A percentile compares a stretch with the other conserved stretches of the same genome.
Evolutionary conservation across 1,140 invertebrate species (phyloP).

Genomic region (Stenopsyche tienmushanensis): DNA sequence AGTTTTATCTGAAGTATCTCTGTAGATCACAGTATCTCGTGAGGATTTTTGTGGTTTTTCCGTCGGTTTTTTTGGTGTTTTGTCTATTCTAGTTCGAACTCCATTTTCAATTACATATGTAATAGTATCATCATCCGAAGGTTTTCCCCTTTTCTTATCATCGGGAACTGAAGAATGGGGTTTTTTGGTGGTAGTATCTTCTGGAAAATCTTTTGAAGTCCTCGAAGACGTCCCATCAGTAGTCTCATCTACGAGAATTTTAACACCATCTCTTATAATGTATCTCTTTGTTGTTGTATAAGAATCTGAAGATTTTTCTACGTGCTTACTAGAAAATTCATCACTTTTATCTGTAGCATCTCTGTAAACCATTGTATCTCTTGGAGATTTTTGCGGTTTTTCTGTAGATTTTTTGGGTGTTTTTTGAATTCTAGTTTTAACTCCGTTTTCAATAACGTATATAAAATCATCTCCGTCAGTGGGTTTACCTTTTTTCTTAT

Average conservation of each 20-base stretch:
- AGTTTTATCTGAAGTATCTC: too few relatives aligned
- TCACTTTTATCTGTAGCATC: neutral
- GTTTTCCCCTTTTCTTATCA: slow-evolving; percentile 8
- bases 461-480: neutral
- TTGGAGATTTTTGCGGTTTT: neutral
- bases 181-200: neutral
- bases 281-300: slow-evolving; percentile 39
- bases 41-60: neutral
- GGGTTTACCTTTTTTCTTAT: neutral
- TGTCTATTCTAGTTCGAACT: slow-evolving; percentile 16
- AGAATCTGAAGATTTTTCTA: slow-evolving; percentile 2
- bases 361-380: neutral
- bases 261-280: slow-evolving; percentile 37
- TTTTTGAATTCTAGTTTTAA: slow-evolving; percentile 5
- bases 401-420: slow-evolving; percentile 18
- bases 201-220: neutral
- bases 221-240: neutral
- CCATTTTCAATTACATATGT: slow-evolving; percentile 36
- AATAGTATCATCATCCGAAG: slow-evolving; percentile 14
- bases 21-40: slow-evolving; percentile 1
- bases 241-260: slow-evolving; percentile 17
- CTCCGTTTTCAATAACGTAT: slow-evolving; percentile 25
- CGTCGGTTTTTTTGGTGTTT: slow-evolving; percentile 7
- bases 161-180: neutral
- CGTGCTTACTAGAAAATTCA: neutral